Conservation (phyloP, 2,113 vertebrate genomes). For the Lates calcarifer region DNA sequence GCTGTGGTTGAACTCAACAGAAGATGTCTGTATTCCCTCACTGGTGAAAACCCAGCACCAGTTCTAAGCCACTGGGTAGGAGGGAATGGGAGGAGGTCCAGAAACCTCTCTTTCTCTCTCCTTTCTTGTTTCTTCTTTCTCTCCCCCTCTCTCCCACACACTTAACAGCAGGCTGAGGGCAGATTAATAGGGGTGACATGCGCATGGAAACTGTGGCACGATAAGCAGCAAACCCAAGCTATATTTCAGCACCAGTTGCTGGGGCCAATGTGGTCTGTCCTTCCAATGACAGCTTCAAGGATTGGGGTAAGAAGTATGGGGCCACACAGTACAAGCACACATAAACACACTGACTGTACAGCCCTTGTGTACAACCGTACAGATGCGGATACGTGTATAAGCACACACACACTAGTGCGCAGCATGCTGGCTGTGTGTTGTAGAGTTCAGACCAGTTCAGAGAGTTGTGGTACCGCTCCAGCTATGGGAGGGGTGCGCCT, state of each 20-base stretch:
- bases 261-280: constrained; percentile 27
- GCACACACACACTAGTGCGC: constrained; percentile 26
- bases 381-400: not conserved
- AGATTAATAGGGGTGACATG: constrained; percentile 56
- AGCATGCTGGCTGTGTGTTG: constrained; percentile 43
- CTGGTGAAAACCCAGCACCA: constrained; percentile 47
- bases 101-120: constrained; percentile 25
- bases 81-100: constrained; percentile 44
- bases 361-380: not conserved
- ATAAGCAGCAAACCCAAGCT: constrained; percentile 40
- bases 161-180: constrained; percentile 43
- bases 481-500: constrained; percentile 77
- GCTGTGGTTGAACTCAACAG: constrained; percentile 23
- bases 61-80: constrained; percentile 45
- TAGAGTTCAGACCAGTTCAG: constrained; percentile 77
- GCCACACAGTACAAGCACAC: constrained; percentile 1
- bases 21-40: constrained; percentile 38
- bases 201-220: constrained; percentile 66
- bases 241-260: constrained; percentile 48
- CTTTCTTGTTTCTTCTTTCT: not conserved
- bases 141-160: constrained; percentile 45
- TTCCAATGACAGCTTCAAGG: constrained; percentile 29
- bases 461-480: constrained; percentile 74
- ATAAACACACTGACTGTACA: constrained; percentile 6
- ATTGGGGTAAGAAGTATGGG: constrained; percentile 13